A percentile compares a stretch with the other conserved stretches of the same genome.
Evolutionary conservation across 1,140 invertebrate genomes (phyloP).

Genomic region (Drosophila kanapiae): DNA sequence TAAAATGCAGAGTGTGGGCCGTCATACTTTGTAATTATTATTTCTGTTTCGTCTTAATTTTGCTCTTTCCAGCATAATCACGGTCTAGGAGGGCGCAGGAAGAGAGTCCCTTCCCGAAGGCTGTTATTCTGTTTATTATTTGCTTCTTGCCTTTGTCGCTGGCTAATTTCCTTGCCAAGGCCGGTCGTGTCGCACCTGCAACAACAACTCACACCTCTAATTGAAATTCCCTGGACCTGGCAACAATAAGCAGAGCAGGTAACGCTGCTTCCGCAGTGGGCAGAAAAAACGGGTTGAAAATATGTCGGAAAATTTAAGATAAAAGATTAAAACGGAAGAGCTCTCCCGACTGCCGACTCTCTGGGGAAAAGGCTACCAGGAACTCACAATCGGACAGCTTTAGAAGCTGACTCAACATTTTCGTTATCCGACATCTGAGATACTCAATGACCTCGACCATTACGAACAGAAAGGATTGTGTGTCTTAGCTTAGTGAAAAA

Average conservation of each 20-base stretch:
- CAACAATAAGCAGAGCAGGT: neutral
- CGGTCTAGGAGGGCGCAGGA: neutral
- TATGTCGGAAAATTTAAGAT: conserved; percentile 4
- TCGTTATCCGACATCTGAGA: conserved; percentile 26
- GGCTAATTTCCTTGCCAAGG: conserved; percentile 26
- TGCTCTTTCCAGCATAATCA: neutral
- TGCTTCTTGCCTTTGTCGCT: conserved; percentile 14
- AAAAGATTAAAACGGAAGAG: conserved; percentile 2
- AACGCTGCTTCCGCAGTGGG: neutral
- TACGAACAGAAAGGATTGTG: conserved; percentile 6
- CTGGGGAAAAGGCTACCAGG: neutral
- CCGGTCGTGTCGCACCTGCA: conserved; percentile 28
- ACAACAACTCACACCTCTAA: conserved; percentile 35
- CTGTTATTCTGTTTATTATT: conserved; percentile 28
- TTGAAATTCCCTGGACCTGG: conserved; percentile 17
- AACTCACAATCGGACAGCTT: conserved; percentile 2
- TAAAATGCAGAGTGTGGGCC: neutral
- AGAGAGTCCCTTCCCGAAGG: neutral
- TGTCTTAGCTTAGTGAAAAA: neutral
- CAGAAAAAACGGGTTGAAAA: neutral
- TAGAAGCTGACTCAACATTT: conserved; percentile 14
- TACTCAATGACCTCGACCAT: conserved; percentile 13
- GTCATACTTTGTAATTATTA: conserved; percentile 3
- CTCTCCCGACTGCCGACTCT: neutral
- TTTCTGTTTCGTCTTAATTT: conserved; percentile 2